A percentile compares a stretch with the other conserved stretches of the same genome.
Evolutionary conservation across 2,113 vertebrate species (phyloP).

Genomic region (Pangasianodon hypophthalmus): DNA sequence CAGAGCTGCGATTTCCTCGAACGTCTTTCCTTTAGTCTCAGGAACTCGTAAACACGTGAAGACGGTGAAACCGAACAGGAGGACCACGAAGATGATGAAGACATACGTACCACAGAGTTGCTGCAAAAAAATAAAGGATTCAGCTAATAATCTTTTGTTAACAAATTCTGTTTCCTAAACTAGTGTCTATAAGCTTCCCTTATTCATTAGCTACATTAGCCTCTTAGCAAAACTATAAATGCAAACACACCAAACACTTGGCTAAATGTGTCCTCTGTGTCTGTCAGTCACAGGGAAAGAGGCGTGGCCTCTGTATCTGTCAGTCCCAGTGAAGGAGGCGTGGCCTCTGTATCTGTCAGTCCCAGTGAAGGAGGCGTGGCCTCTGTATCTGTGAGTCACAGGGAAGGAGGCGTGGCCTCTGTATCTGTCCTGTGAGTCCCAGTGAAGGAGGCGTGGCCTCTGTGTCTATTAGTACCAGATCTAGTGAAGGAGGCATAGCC

Average conservation of each 20-base stretch:
- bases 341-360: neutral
- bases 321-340: neutral
- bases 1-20: constrained; percentile 85
- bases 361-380: neutral
- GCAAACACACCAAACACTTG: neutral
- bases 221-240: neutral
- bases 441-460: neutral
- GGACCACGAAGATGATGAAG: constrained; percentile 83
- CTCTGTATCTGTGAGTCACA: neutral
- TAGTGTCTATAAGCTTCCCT: neutral
- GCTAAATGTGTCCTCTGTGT: neutral
- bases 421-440: neutral
- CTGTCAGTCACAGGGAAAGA: neutral
- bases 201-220: neutral
- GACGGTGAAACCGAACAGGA: constrained; percentile 82
- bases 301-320: neutral
- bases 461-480: neutral
- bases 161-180: neutral
- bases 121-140: constrained; percentile 65
- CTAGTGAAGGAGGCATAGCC: neutral
- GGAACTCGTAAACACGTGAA: constrained; percentile 86
- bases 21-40: constrained; percentile 92
- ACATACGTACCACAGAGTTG: constrained; percentile 78
- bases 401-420: neutral
- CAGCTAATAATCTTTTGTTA: neutral